Evolutionary conservation across 2,113 vertebrate species (phyloP).

Genomic region (Pseudorhombus dupliciocellatus): DNA sequence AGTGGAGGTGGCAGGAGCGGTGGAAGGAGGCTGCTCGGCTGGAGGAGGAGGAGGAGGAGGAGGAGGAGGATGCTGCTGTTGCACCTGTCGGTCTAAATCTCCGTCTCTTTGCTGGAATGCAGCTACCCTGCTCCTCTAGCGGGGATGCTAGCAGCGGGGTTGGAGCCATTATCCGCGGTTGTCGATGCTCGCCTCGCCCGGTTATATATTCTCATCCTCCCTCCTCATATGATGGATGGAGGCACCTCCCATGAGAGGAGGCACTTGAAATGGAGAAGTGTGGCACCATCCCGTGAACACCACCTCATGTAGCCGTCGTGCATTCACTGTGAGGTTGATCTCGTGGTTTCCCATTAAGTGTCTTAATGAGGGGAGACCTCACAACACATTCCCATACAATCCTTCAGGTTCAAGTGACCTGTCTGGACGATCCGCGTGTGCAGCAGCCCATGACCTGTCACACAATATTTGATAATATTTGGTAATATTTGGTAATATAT

Average conservation of each 20-base stretch:
- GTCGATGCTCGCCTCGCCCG: slow-evolving; percentile 7
- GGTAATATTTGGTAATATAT: too few species aligned
- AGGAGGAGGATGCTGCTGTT: slow-evolving; percentile 49
- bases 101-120: slow-evolving; percentile 56
- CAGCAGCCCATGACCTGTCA: background rate
- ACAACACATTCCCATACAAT: background rate
- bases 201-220: background rate
- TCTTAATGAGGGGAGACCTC: background rate
- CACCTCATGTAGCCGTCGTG: background rate
- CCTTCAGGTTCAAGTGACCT: background rate
- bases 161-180: background rate
- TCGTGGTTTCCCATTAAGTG: background rate
- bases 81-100: slow-evolving; percentile 68
- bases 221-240: slow-evolving; percentile 44
- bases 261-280: slow-evolving; percentile 23
- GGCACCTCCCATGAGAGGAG: slow-evolving; percentile 56
- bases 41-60: slow-evolving; percentile 4
- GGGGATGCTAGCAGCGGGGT: slow-evolving; percentile 25
- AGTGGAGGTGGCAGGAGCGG: slow-evolving; percentile 1
- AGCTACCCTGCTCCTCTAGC: slow-evolving; percentile 37
- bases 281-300: slow-evolving; percentile 19
- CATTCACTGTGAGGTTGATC: too few species aligned
- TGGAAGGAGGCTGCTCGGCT: background rate
- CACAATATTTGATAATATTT: too few species aligned
- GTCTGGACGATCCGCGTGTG: background rate